Conservation (phyloP, 2,888 invertebrate genomes). For the Mesorhabditis sp. region DNA sequence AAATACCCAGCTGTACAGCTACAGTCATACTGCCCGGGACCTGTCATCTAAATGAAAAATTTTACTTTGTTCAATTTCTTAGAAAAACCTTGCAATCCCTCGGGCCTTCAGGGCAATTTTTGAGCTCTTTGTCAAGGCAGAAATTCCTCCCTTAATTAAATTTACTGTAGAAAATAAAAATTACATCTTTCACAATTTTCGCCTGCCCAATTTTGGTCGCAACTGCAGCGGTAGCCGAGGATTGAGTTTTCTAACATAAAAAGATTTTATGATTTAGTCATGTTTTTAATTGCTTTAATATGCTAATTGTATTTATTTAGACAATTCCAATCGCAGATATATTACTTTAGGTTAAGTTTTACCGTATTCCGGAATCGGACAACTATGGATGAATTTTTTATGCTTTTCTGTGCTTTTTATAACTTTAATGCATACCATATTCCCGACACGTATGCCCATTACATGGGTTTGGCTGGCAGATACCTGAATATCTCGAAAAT, state of each 20-base stretch:
- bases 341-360: neutral
- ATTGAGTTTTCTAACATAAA: neutral
- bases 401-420: too few relatives aligned
- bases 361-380: neutral
- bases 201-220: neutral
- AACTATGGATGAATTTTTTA: too few relatives aligned
- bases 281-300: too few relatives aligned
- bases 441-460: neutral
- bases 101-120: neutral
- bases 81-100: neutral
- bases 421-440: neutral
- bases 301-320: too few relatives aligned
- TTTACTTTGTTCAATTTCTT: neutral
- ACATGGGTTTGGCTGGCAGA: neutral
- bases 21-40: neutral
- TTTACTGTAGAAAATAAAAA: neutral
- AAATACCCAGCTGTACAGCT: neutral
- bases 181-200: neutral
- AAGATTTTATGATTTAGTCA: too few relatives aligned
- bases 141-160: neutral
- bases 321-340: too few relatives aligned
- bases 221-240: neutral
- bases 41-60: neutral
- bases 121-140: neutral
- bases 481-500: neutral